Conservation (phyloP, 1,140 invertebrate species). For the Bemisia tabaci region DNA sequence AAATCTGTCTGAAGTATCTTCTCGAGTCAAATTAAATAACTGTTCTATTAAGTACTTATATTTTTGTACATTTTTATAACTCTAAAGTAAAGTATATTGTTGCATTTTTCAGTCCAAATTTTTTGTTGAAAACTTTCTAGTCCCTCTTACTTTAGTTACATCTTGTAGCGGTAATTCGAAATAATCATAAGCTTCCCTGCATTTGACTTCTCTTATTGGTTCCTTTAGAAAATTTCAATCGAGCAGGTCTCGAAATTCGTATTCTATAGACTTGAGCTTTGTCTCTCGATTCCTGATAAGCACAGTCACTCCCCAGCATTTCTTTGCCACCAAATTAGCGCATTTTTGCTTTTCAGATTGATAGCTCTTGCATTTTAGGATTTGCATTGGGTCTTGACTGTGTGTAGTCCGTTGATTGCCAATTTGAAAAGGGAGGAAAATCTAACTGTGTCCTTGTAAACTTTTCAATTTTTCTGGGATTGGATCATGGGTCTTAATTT, state of each 20-base stretch:
- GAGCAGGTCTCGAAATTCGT: no score
- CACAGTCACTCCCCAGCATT: neutral
- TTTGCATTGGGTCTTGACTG: no score
- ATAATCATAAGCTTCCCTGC: no score
- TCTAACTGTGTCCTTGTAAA: no score
- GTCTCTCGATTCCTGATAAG: neutral
- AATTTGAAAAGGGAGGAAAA: no score
- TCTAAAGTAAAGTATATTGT: neutral
- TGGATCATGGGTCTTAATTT: no score
- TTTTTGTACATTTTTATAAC: neutral
- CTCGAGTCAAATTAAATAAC: neutral
- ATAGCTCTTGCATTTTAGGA: no score
- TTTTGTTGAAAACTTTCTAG: neutral
- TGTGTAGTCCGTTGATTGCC: no score
- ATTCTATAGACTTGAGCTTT: neutral
- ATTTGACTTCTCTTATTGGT: neutral
- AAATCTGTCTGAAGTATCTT: neutral
- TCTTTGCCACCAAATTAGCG: neutral
- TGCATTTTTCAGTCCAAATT: neutral
- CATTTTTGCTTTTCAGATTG: no score
- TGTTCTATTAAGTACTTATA: neutral
- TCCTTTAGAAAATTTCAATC: no score
- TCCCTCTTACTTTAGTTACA: neutral
- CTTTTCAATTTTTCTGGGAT: no score
- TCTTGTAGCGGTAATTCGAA: neutral